phyloP scores from a whole-genome alignment of 2,113 vertebrate genomes.

The Piprites chloris region DNA sequence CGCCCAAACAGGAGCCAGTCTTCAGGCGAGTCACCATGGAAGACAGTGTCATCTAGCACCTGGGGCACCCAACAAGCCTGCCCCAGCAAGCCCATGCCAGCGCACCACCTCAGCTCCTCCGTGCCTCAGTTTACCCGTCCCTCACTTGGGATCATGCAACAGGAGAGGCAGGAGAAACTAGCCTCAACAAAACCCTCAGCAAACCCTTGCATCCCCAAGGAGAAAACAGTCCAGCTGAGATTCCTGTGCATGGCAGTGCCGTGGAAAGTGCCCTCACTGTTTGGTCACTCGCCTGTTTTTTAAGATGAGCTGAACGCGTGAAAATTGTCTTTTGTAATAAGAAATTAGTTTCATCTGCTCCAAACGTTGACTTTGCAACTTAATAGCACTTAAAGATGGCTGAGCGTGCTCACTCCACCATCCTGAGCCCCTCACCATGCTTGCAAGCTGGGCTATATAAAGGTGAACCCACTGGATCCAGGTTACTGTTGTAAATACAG shows the following conservation, averaged over 20 bases:
- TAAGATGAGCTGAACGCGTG: background rate
- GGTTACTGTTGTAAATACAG: background rate
- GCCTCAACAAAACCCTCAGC: background rate
- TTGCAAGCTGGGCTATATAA: background rate
- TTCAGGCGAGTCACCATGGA: constrained; percentile 66
- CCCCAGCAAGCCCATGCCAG: background rate
- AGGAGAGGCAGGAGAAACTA: background rate
- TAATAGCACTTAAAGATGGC: background rate
- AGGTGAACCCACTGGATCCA: fast-evolving
- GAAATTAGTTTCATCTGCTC: background rate
- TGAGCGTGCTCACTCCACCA: background rate
- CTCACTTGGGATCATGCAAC: background rate
- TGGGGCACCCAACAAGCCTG: background rate
- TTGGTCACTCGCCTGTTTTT: background rate
- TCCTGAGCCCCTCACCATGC: background rate
- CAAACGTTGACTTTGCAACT: background rate
- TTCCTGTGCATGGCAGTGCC: fast-evolving
- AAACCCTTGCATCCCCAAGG: background rate
- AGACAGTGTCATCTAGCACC: constrained; percentile 57
- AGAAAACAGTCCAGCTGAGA: background rate
- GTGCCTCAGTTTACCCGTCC: background rate
- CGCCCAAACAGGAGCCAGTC: constrained; percentile 40
- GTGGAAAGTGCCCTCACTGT: background rate
- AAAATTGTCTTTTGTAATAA: background rate
- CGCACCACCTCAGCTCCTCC: background rate